These are phyloP conservation scores for Danio kyathit DNA, from an alignment of 2,797 vertebrate genomes.

Conservation along the genomic window DNA sequence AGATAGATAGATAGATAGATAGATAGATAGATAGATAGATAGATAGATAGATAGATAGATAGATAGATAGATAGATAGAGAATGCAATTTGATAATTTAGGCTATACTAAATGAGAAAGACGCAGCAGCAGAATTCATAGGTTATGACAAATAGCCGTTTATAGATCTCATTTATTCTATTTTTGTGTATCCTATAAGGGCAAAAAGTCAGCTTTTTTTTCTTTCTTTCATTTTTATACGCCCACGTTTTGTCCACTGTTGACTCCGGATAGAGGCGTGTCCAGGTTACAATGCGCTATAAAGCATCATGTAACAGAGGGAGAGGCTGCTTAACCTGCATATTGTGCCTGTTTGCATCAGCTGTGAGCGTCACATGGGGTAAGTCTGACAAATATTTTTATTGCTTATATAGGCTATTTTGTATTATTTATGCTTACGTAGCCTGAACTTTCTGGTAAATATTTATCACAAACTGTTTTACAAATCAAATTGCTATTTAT, in stretches of 20 bases:
- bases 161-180: background rate
- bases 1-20: too few relatives aligned
- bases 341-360: background rate
- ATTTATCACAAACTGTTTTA: background rate
- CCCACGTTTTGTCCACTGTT: background rate
- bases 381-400: background rate
- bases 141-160: background rate
- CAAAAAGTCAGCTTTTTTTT: background rate
- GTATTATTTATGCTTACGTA: background rate
- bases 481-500: too few relatives aligned
- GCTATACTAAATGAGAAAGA: too few relatives aligned
- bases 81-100: too few relatives aligned
- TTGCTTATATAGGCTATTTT: background rate
- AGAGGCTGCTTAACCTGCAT: background rate
- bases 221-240: background rate
- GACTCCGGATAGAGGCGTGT: background rate
- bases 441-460: background rate
- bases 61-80: too few relatives aligned
- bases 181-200: background rate
- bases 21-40: too few relatives aligned
- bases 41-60: too few relatives aligned
- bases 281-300: slow-evolving; percentile 20
- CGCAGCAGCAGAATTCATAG: too few relatives aligned
- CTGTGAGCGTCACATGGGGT: slow-evolving; percentile 26
- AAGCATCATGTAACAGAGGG: slow-evolving; percentile 1